Evolutionary conservation across 2,888 invertebrate species (phyloP), one percentile per base, ranked within the genome.

Genomic region (Caenorhabditis sp.): DNA sequence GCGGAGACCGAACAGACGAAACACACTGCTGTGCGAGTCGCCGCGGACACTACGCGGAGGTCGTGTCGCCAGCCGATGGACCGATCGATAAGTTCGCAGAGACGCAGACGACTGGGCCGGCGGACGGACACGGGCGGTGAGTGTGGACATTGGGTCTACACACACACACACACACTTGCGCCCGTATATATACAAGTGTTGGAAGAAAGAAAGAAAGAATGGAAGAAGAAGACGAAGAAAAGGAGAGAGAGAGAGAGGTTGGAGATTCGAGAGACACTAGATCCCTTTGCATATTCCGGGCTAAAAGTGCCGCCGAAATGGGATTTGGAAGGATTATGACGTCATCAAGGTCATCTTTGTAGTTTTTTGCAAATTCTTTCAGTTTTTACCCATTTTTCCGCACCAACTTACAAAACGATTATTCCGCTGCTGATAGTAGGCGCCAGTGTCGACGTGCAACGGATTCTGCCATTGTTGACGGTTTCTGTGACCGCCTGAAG

Each of bases 111-210:
- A 40, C 40, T 15, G 40, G 40, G 13, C 40, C 13, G 32, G 9
- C 32, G 40, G 13, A 6, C 13, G 32, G 9, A 4, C 32, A 40
- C 47, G n/a, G 47, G 47, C 47, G 18, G 18, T 13, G 40, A 13
- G 40, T 47, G 47, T 47, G 47, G 47, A 47, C 47, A 47, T 11
- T 47, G 18, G 47, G 47, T 1, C n/a, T 6, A 11, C n/a, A 47
- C 5, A 18, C 5, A 15, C 40, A 15, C n/a, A 32, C 32, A 32
- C 32, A 32, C 32, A 32, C 32, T 32, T 32, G 32, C 32, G 32
- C 32, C 11, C 32, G 40, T 22, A 67, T 20, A 53, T 32, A 32
- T 44, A 67, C 51, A 67, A 32, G 37, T 32, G 32, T 32, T 32
- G 32, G 32, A 32, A 32, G 32, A 32, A 32, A 32, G 9, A 9